These are phyloP conservation scores for Vanessa cardui DNA, from an alignment of 2,888 invertebrate genomes.

Conservation along the genomic window DNA sequence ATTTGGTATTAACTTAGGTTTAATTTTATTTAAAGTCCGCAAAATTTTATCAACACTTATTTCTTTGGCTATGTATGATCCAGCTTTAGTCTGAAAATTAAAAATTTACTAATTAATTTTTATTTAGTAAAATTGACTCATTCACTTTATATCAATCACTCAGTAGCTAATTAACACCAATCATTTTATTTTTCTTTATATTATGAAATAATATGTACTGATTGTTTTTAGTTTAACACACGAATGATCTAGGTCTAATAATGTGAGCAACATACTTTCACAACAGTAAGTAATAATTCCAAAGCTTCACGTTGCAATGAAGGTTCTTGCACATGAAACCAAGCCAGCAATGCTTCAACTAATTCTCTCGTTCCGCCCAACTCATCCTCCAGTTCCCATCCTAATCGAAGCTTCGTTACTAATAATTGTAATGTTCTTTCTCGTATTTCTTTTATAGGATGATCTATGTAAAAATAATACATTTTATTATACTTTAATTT, in stretches of 20 bases:
- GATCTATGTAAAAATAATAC: constrained; percentile 60
- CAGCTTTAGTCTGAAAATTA: constrained; percentile 74
- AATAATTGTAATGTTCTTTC: constrained; percentile 80
- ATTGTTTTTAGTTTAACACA: too few relatives aligned
- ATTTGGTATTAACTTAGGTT: constrained; percentile 65
- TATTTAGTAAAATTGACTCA: neutral
- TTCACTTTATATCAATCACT: too few relatives aligned
- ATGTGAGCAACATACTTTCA: constrained; percentile 74
- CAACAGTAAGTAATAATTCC: constrained; percentile 77
- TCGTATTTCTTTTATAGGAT: constrained; percentile 82
- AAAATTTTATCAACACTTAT: constrained; percentile 70
- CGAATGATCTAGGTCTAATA: too few relatives aligned
- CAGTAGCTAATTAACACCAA: too few relatives aligned
- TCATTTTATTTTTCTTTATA: neutral
- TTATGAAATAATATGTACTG: neutral
- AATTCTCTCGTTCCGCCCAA: constrained; percentile 83
- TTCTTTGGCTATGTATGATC: constrained; percentile 76
- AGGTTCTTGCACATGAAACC: constrained; percentile 83
- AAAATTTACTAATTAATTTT: constrained; percentile 44
- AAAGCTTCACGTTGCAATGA: constrained; percentile 82
- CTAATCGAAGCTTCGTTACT: constrained; percentile 84
- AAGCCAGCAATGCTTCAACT: constrained; percentile 82
- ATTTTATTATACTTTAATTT: neutral
- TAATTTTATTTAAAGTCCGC: constrained; percentile 65
- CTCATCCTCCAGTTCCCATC: constrained; percentile 84